Base-by-base conservation (phyloP, 2,888 invertebrate genomes). In the Drosophila histrio region DNA sequence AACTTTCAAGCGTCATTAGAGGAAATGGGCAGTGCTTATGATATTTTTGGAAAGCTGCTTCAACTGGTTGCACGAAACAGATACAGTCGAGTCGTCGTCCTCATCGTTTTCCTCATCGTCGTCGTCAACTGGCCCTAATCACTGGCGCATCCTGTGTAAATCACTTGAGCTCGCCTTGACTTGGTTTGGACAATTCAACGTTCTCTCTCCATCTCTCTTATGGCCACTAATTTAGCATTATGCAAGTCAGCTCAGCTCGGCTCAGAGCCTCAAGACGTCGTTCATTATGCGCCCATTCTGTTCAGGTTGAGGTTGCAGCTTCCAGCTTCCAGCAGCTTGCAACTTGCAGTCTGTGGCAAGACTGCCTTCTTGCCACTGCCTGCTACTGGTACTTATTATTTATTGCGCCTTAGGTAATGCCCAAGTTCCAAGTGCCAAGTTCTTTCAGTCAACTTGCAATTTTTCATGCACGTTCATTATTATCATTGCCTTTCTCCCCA, bases 401-500 rank as follows among this genome's bases (percentile, higher is more conserved):
- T 83, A 83, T 83, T 87, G 79, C 73, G 87, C 87, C 86, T 87
- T 82, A 85, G 87, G 79, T 85, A 86, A 79, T 83, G 82, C 69
- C 71, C 77, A 72, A 77, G 77, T 72, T 73, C 53, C 70, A 66
- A 76, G 77, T 64, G 81, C 81, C 73, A 65, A 69, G 74, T 66
- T 65, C 70, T 74, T 81, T 86, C 71, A 82, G 74, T 87, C 79
- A 79, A 77, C 72, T 78, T 72, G 80, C 87, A 74, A 88, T 83
- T 83, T 88, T 88, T 86, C 88, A 83, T 88, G 88, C 84, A 86
- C 87, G 83, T 77, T 86, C 80, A 86, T 86, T 83, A 88, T 79
- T 88, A 83, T 88, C 83, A 83, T 71, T 78, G 82, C 60, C 39
- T 36, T 13, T 32, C 36, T 26, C n/a, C 13, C 5, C 61, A 4